Conservation (phyloP, 2,888 invertebrate species). For the Fissipunctia ypsillon region DNA sequence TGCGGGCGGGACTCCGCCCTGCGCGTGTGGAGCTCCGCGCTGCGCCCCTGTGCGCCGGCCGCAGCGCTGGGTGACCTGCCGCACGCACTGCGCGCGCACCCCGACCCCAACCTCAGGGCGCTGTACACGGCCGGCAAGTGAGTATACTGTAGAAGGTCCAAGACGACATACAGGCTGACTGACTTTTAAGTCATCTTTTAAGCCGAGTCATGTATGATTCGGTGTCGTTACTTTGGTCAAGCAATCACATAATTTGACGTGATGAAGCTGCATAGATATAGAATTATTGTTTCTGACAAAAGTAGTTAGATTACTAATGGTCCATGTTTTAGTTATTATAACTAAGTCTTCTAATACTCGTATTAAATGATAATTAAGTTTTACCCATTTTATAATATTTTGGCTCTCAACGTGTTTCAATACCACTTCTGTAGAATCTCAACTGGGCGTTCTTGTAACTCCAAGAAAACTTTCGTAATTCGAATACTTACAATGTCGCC, state of each 20-base stretch:
- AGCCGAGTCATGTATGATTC: background rate
- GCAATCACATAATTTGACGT: background rate
- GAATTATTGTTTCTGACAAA: background rate
- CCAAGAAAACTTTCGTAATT: background rate
- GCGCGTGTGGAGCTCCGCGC: constrained; percentile 94
- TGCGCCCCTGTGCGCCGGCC: constrained; percentile 88
- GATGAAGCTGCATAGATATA: background rate
- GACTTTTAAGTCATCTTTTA: background rate
- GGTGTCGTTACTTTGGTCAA: background rate
- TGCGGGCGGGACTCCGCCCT: constrained; percentile 94
- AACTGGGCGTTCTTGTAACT: constrained; percentile 3
- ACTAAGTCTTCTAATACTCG: constrained; percentile 6
- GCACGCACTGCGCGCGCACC: constrained; percentile 92
- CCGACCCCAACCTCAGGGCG: constrained; percentile 68
- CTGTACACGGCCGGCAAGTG: constrained; percentile 96
- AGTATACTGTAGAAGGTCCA: constrained; percentile 76
- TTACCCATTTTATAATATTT: background rate
- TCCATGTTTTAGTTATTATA: background rate
- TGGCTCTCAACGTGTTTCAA: background rate
- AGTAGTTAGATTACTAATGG: background rate
- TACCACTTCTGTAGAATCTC: background rate
- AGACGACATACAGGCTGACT: background rate
- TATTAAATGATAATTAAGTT: background rate
- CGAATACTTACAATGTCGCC: background rate
- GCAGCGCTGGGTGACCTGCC: constrained; percentile 90